Conservation (phyloP, 1,140 invertebrate genomes). For the Cydia fagiglandana region DNA sequence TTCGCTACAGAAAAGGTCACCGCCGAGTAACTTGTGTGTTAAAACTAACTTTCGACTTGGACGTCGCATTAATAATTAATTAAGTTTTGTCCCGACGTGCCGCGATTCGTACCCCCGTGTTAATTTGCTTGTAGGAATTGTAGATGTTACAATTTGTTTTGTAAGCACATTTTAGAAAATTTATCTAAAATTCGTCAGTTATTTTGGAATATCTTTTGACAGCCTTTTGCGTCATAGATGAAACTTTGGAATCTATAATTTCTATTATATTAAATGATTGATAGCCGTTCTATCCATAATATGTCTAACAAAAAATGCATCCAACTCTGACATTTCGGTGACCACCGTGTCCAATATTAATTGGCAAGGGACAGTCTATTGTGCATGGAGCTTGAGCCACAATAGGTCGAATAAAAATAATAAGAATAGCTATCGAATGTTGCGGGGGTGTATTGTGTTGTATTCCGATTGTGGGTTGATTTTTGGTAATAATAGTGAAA, state of each 20-base stretch:
- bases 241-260: conserved; percentile 20
- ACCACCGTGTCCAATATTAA: conserved; percentile 73
- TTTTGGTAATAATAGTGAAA: conserved; percentile 18
- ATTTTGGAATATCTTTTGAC: not conserved
- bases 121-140: conserved; percentile 43
- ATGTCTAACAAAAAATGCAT: conserved; percentile 57
- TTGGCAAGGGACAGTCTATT: conserved; percentile 68
- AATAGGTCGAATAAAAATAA: conserved; percentile 68
- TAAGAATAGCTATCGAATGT: conserved; percentile 51
- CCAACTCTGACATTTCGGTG: conserved; percentile 65
- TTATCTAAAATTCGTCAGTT: not conserved
- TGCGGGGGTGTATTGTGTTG: conserved; percentile 64
- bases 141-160: conserved; percentile 33
- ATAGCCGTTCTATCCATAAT: conserved; percentile 44
- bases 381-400: conserved; percentile 49
- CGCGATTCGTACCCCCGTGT: conserved; percentile 43
- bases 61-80: conserved; percentile 66
- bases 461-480: conserved; percentile 30
- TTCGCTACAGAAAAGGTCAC: conserved; percentile 70
- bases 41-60: conserved; percentile 54
- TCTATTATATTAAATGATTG: conserved; percentile 38
- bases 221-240: conserved; percentile 14
- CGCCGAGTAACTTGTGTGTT: conserved; percentile 60
- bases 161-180: not conserved
- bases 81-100: conserved; percentile 53